These are phyloP conservation scores for Cossypha dichroa DNA, from an alignment of 2,797 vertebrate genomes.

Conservation along the genomic window DNA sequence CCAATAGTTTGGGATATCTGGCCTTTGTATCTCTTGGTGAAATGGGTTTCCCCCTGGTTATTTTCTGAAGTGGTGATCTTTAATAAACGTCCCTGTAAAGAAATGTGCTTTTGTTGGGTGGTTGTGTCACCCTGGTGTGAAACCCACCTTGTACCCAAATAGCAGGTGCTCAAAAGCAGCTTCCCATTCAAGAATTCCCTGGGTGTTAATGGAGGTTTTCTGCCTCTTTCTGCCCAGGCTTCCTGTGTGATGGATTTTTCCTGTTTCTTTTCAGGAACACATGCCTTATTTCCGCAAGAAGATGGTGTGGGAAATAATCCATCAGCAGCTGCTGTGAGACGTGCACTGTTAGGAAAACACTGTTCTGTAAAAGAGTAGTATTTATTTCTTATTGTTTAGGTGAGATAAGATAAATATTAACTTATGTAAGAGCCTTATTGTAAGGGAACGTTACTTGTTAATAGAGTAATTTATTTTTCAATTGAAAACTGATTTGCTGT, in stretches of 20 bases:
- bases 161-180: neutral
- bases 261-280: constrained; percentile 80
- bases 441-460: neutral
- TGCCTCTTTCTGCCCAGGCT: neutral
- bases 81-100: neutral
- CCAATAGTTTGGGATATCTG: neutral
- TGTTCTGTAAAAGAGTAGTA: constrained; percentile 36
- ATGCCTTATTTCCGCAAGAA: constrained; percentile 92
- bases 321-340: constrained; percentile 85
- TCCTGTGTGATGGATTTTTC: neutral
- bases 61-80: fast-evolving
- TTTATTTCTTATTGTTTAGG: constrained; percentile 68
- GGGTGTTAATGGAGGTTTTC: neutral
- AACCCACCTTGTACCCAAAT: neutral
- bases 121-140: neutral
- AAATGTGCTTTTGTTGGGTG: neutral
- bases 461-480: constrained; percentile 34
- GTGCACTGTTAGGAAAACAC: neutral
- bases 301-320: constrained; percentile 97
- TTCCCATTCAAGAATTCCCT: neutral
- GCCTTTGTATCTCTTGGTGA: neutral
- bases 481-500: neutral
- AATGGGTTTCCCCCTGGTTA: neutral
- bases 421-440: constrained; percentile 14
- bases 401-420: constrained; percentile 27